Evolutionary conservation across 2,113 vertebrate species (phyloP).

Genomic region (Chaetops frenatus): DNA sequence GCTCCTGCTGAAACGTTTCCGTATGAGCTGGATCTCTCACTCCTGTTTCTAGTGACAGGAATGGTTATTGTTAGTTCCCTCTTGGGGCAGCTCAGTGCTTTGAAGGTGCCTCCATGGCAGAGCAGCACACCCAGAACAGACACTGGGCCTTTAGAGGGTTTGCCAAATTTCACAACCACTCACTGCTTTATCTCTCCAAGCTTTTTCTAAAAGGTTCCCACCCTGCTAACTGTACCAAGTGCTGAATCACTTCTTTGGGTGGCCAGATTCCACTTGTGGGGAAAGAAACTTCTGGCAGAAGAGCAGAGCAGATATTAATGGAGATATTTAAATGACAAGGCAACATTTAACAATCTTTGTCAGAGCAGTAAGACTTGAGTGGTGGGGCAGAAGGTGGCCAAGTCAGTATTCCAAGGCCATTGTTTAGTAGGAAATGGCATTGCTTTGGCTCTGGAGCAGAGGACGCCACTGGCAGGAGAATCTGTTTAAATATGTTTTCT

Average conservation of each 20-base stretch:
- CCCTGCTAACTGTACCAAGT: neutral
- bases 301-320: neutral
- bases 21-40: neutral
- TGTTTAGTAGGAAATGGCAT: neutral
- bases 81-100: neutral
- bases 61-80: neutral
- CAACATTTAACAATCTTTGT: neutral
- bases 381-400: neutral
- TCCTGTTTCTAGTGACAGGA: neutral
- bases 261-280: neutral
- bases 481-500: neutral
- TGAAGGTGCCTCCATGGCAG: neutral
- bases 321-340: neutral
- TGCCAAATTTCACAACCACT: neutral
- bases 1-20: neutral
- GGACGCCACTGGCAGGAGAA: neutral
- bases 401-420: neutral
- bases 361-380: neutral
- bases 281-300: neutral
- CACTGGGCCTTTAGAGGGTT: neutral
- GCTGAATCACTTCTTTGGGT: slow-evolving; percentile 29
- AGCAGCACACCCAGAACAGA: neutral
- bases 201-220: neutral
- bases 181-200: neutral
- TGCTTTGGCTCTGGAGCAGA: slow-evolving; percentile 1